phyloP scores from a whole-genome alignment of 1,140 invertebrate genomes.

The Rhysida immarginata region DNA sequence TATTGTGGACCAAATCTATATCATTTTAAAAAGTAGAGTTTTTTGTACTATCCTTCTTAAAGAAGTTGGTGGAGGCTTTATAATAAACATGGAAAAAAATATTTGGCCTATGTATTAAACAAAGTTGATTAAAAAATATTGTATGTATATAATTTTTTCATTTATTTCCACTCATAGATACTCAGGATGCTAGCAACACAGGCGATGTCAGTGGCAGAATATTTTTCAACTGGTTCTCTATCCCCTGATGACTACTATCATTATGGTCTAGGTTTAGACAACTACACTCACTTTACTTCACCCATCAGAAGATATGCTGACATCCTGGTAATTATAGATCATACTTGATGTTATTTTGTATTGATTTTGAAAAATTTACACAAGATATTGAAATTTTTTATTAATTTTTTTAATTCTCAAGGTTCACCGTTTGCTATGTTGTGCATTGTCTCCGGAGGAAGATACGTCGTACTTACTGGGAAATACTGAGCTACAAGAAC shows the following conservation, averaged over 20 bases:
- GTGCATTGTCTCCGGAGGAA: no score
- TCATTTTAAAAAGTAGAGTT: no score
- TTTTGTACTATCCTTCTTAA: no score
- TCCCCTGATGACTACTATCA: conserved; percentile 25
- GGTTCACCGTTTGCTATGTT: no score
- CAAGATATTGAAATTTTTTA: neutral
- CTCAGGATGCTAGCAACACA: conserved; percentile 26
- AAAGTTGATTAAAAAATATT: neutral
- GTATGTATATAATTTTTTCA: neutral
- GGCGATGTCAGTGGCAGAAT: conserved; percentile 29
- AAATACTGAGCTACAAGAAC: conserved; percentile 10
- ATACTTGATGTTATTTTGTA: neutral
- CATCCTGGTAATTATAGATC: conserved; percentile 21
- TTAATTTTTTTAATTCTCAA: no score
- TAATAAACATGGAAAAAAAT: no score
- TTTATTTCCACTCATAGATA: conserved; percentile 20
- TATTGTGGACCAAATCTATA: no score
- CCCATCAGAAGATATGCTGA: conserved; percentile 34
- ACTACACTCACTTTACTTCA: conserved; percentile 34
- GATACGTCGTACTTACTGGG: no score
- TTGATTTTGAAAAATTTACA: neutral
- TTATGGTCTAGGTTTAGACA: conserved; percentile 29
- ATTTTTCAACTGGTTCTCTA: conserved; percentile 27
- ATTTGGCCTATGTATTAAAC: no score
- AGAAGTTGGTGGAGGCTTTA: no score